Base-by-base conservation (phyloP, 2,113 vertebrate genomes). In the Misgurnus anguillicaudatus region DNA sequence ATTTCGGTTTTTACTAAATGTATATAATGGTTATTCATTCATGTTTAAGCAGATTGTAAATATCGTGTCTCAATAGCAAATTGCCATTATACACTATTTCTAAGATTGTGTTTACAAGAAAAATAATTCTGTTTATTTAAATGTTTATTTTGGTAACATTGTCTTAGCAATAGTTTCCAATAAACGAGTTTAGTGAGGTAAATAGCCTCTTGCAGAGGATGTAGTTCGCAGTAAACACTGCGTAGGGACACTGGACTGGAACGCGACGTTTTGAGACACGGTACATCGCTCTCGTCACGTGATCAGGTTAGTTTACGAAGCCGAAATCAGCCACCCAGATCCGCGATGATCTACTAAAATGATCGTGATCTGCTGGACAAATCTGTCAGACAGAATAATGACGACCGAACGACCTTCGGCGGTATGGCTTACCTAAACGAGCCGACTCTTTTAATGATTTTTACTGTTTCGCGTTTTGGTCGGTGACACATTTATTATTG, bases 401-500 rank as follows among this genome's bases (percentile, higher is more conserved):
- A 53, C 75, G 68, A 75, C 58, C 38, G 77, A 45, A 58, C 73
- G 53, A 53, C 24, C 60, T 62, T 63, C 58, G 7, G 62, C 21
- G 62, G 78, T 58, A 64, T 75, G 80, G 80, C 82, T 80, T 51
- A 77, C 66, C 0, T 64, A 81, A 61, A 38, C 21, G 14, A 19
- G 55, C 8, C 4, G 36, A 11, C 5, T 14, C 9, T 63, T 75
- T 45, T 64, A 21, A 10, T 62, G 21, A 79, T 75, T 45, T 87
- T 84, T 88, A 88, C 85, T 80, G 86, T 83, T 86, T 87, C 16
- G 42, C 76, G 79, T 84, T n/a, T 7, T 84, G 80, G 82, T 78
- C 80, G 87, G 72, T 85, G 91, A 89, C 88, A 87, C 88, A 42
- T 91, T 91, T 31, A 31, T 45, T 85, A 75, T 39, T 51, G 53